Evolutionary conservation across 2,797 vertebrate species (phyloP).

Genomic region (Brachyalestes nurse): DNA sequence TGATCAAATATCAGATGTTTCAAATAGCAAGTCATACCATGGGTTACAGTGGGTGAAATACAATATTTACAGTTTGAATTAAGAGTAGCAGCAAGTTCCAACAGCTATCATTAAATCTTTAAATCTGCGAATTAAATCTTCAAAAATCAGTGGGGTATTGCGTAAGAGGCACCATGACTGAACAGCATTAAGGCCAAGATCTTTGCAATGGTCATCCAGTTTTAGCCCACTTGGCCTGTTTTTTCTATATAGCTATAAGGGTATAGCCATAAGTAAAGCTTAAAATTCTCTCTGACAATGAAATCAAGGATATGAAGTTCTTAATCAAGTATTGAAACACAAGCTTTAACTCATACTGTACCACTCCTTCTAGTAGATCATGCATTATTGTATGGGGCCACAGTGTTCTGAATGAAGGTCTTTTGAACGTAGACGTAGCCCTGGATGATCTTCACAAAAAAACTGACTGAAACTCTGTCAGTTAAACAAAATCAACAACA

Average conservation of each 20-base stretch:
- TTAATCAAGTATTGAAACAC: constrained; percentile 37
- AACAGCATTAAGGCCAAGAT: constrained; percentile 54
- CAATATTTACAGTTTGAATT: too few species aligned
- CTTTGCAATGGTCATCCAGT: constrained; percentile 11
- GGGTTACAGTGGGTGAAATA: background rate
- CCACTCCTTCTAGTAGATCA: too few species aligned
- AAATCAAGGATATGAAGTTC: constrained; percentile 33
- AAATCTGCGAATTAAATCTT: too few species aligned
- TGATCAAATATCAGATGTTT: constrained; percentile 38
- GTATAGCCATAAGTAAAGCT: constrained; percentile 36
- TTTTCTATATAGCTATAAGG: constrained; percentile 12
- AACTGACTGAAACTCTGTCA: constrained; percentile 8
- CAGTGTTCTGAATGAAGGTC: constrained; percentile 16
- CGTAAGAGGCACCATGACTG: constrained; percentile 45
- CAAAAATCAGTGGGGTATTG: background rate
- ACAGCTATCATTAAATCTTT: too few species aligned
- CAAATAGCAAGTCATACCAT: constrained; percentile 28
- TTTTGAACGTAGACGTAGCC: constrained; percentile 3
- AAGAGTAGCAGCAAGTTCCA: too few species aligned
- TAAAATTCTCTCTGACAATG: constrained; percentile 27
- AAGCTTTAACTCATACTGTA: constrained; percentile 35
- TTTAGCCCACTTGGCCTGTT: constrained; percentile 12
- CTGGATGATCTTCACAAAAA: constrained; percentile 9
- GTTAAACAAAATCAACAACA: constrained; percentile 22
- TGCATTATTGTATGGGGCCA: constrained; percentile 1